phyloP scores from a whole-genome alignment of 2,113 vertebrate genomes.

The Antechinus stuartii region DNA sequence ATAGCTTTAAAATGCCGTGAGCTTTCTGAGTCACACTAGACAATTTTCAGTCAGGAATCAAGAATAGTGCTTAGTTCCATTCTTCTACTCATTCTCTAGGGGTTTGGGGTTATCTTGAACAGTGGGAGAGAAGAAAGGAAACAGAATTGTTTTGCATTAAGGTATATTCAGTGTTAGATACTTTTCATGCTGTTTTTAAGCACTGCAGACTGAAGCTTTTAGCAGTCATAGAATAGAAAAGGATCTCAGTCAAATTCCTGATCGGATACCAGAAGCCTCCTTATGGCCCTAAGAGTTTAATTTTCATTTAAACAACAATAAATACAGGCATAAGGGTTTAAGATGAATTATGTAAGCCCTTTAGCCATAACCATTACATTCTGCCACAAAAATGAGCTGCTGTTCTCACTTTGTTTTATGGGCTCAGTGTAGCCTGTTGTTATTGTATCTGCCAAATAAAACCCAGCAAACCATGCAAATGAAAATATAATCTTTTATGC shows the following conservation, averaged over 20 bases:
- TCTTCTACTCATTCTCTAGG: not conserved
- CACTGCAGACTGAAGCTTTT: slow-evolving; percentile 14
- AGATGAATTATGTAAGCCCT: slow-evolving; percentile 86
- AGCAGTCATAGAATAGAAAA: slow-evolving; percentile 62
- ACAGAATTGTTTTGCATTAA: not conserved
- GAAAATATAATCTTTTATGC: slow-evolving; percentile 85
- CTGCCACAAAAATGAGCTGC: slow-evolving; percentile 86
- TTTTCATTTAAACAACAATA: slow-evolving; percentile 87
- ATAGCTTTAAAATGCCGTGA: not conserved
- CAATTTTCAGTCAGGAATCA: not conserved
- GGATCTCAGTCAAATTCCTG: slow-evolving; percentile 59
- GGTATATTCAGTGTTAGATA: not conserved
- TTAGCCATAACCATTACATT: slow-evolving; percentile 83
- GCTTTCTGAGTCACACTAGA: slow-evolving; percentile 20
- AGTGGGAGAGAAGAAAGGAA: not conserved
- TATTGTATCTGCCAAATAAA: slow-evolving; percentile 87
- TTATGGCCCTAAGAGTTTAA: slow-evolving; percentile 84
- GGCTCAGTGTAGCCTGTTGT: slow-evolving; percentile 82
- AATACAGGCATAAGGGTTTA: slow-evolving; percentile 84
- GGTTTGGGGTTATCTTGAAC: slow-evolving; percentile 11
- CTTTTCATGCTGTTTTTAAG: slow-evolving; percentile 48
- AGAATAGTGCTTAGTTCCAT: rapidly evolving
- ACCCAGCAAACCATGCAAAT: slow-evolving; percentile 86
- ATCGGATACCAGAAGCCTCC: slow-evolving; percentile 80
- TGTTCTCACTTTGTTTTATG: slow-evolving; percentile 88